phyloP scores from a whole-genome alignment of 2,888 invertebrate species.

The Frankliniella intonsa region DNA sequence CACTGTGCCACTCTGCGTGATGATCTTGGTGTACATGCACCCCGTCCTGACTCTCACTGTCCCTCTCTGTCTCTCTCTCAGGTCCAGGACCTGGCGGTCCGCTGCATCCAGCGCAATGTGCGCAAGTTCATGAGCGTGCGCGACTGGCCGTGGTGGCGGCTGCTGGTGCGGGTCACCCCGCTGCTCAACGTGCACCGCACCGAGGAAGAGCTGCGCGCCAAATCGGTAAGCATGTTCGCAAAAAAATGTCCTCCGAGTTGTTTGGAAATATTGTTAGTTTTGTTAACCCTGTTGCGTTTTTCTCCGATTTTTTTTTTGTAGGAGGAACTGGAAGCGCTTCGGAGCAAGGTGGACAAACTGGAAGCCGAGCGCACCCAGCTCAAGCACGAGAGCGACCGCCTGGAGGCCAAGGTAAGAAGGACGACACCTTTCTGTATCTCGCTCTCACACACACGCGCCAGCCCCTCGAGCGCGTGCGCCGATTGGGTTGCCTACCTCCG shows the following conservation, averaged over 20 bases:
- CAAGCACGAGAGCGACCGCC: slow-evolving; percentile 82
- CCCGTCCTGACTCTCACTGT: slow-evolving; percentile 28
- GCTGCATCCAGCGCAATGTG: slow-evolving; percentile 92
- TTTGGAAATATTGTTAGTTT: too few species aligned
- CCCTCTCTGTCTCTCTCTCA: slow-evolving; percentile 41
- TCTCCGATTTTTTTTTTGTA: slow-evolving; percentile 47
- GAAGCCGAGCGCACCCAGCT: slow-evolving; percentile 79
- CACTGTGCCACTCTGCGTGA: too few species aligned
- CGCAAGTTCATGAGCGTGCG: slow-evolving; percentile 85
- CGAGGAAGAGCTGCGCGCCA: slow-evolving; percentile 83
- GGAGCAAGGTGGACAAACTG: slow-evolving; percentile 76
- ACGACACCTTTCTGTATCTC: not conserved
- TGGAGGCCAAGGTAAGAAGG: slow-evolving; percentile 80
- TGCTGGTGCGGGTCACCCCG: slow-evolving; percentile 86
- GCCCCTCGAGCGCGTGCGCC: not conserved
- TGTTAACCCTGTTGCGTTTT: too few species aligned
- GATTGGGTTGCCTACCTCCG: not conserved
- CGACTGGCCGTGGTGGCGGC: slow-evolving; percentile 97
- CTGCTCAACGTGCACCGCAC: slow-evolving; percentile 89
- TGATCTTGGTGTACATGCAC: too few species aligned
- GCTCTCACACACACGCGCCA: not conserved
- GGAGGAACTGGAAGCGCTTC: slow-evolving; percentile 82
- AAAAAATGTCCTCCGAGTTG: too few species aligned
- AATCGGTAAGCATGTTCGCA: slow-evolving; percentile 59
- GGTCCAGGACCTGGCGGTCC: slow-evolving; percentile 76